Percentiles rank a stretch among this genome's conserved stretches.
Conservation (phyloP, 2,797 vertebrate species). For the Labeo calbasu region DNA sequence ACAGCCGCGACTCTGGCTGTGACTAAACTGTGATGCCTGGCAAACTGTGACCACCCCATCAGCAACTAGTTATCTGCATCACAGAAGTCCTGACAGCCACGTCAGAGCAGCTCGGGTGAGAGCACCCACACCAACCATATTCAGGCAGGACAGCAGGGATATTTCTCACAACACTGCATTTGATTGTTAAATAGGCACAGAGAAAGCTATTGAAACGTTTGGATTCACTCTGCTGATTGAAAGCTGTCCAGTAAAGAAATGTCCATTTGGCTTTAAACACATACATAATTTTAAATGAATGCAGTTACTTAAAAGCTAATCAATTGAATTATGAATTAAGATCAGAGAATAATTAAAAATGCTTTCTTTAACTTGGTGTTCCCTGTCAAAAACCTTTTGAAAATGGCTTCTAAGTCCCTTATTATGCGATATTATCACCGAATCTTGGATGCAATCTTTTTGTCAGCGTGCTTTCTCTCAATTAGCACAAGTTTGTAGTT, state of each 20-base stretch:
- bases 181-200: neutral
- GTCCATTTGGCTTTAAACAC: neutral
- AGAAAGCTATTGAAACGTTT: neutral
- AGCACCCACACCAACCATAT: conserved; percentile 45
- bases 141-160: conserved; percentile 36
- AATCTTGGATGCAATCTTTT: too few species aligned
- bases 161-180: neutral
- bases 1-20: neutral
- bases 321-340: neutral
- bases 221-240: neutral
- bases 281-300: neutral
- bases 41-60: conserved; percentile 34
- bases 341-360: neutral
- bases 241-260: neutral
- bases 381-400: too few species aligned
- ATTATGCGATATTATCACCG: too few species aligned
- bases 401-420: too few species aligned
- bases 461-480: too few species aligned
- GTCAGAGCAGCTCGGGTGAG: conserved; percentile 17
- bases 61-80: conserved; percentile 36
- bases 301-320: neutral
- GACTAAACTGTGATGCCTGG: conserved; percentile 38
- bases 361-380: too few species aligned
- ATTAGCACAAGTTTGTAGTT: too few species aligned
- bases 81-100: conserved; percentile 28